Evolutionary conservation across 30 jellyfish, hydroid and myxozoan genomes (phyloP).

Genomic region (Aurelia sp.): DNA sequence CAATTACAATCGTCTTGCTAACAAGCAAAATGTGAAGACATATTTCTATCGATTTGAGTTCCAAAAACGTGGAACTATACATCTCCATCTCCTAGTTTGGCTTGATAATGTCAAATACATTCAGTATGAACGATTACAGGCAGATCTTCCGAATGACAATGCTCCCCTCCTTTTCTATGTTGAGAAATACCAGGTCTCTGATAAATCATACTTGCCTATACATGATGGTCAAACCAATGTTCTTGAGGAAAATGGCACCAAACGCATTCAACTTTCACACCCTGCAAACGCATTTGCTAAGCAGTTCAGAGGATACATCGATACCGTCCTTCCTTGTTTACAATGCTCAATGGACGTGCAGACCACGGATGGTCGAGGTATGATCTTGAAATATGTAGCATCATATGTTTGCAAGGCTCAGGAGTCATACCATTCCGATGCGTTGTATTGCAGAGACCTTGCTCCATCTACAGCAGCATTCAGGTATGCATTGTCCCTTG

Average conservation of each 20-base stretch:
- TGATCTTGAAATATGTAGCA: too few relatives aligned
- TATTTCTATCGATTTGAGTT: constrained; percentile 45
- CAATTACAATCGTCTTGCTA: constrained; percentile 8
- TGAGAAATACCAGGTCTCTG: neutral
- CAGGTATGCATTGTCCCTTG: neutral
- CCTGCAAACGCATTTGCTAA: too few relatives aligned
- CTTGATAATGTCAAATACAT: neutral
- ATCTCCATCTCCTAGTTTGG: constrained; percentile 51
- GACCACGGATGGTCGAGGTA: too few relatives aligned
- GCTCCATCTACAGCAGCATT: neutral
- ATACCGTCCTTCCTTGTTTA: too few relatives aligned
- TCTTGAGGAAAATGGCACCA: neutral
- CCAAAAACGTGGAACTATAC: constrained; percentile 36
- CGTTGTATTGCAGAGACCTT: neutral
- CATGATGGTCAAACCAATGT: neutral
- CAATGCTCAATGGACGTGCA: too few relatives aligned
- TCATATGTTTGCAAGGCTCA: too few relatives aligned
- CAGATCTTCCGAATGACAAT: neutral
- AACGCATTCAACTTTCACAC: too few relatives aligned
- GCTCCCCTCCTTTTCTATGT: neutral
- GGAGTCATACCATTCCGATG: too few relatives aligned
- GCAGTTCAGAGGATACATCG: too few relatives aligned
- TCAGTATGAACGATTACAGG: neutral
- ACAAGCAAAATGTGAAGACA: neutral
- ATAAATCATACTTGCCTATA: neutral